These are phyloP conservation scores for Rattus rattus DNA, from an alignment of 2,113 vertebrate species.

Conservation along the genomic window DNA sequence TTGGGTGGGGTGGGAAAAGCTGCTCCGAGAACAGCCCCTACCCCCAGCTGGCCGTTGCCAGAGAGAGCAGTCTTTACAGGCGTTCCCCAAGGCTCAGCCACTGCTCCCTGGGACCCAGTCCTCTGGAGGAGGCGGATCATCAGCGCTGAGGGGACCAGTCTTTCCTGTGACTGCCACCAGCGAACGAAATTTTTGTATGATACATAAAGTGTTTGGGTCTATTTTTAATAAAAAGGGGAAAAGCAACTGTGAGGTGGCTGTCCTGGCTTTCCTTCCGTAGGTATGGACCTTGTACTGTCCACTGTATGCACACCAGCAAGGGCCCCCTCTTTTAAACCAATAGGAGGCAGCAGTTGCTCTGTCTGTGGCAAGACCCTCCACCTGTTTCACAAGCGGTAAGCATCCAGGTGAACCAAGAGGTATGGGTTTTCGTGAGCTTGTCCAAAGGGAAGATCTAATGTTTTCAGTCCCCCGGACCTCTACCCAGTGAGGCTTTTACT, in stretches of 20 bases:
- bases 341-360: constrained; percentile 62
- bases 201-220: constrained; percentile 83
- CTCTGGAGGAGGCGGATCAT: constrained; percentile 54
- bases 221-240: constrained; percentile 84
- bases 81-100: background rate
- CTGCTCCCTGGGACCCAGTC: constrained; percentile 46
- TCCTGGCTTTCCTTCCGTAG: constrained; percentile 34
- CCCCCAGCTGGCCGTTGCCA: background rate
- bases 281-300: fast-evolving
- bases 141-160: constrained; percentile 53
- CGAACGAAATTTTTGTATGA: constrained; percentile 84
- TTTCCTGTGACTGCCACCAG: constrained; percentile 82
- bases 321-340: background rate
- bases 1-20: constrained; percentile 46
- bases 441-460: background rate
- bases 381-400: background rate
- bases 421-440: background rate
- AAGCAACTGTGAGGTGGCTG: constrained; percentile 47
- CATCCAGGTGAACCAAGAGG: background rate
- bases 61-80: background rate
- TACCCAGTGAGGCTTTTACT: background rate
- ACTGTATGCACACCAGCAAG: background rate
- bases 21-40: background rate
- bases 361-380: background rate
- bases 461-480: background rate